Conservation (phyloP, 2,113 vertebrate species). For the Brachypodius melanocephalos region DNA sequence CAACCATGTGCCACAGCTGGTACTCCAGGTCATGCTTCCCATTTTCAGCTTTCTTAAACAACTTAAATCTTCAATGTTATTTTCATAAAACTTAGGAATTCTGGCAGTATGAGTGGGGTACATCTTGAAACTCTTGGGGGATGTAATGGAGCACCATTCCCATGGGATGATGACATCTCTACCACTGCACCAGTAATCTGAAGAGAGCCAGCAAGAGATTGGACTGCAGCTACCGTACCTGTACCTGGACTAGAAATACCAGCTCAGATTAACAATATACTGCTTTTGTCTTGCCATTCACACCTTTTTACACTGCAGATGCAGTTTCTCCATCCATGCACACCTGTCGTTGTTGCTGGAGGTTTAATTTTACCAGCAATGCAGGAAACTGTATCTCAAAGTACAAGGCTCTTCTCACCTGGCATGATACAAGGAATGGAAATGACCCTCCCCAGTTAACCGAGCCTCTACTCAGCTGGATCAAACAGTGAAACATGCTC, state of each 20-base stretch:
- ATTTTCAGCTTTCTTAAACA: not conserved
- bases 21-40: not conserved
- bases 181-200: not conserved
- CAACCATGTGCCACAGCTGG: accelerated
- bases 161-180: not conserved
- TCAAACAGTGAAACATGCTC: not conserved
- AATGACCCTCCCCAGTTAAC: not conserved
- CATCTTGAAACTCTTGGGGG: not conserved
- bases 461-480: not conserved
- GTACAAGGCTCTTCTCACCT: not conserved
- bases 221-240: not conserved
- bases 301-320: not conserved
- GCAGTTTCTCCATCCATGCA: not conserved
- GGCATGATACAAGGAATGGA: not conserved
- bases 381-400: not conserved
- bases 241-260: not conserved
- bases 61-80: not conserved
- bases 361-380: not conserved
- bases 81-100: not conserved
- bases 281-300: not conserved
- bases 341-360: not conserved
- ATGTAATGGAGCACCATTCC: not conserved
- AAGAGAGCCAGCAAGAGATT: not conserved
- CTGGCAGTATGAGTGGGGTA: not conserved
- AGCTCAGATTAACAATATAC: not conserved